A percentile compares a stretch with the other conserved stretches of the same genome.
phyloP scores from a whole-genome alignment of 2,888 invertebrate species.

The Rotaria socialis region DNA sequence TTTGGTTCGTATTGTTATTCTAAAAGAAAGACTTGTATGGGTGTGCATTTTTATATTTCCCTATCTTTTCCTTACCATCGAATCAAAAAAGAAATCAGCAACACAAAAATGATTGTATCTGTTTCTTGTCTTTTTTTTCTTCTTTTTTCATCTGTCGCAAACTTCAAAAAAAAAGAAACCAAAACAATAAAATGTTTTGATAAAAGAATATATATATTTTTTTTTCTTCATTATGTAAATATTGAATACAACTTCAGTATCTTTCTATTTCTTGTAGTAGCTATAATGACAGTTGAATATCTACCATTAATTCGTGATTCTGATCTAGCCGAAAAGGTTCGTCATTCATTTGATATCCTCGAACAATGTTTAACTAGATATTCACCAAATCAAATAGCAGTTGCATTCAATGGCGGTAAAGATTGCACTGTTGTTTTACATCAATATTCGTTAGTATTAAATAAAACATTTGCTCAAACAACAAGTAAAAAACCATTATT shows the following conservation, averaged over 20 bases:
- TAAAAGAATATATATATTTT: background rate
- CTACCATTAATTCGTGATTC: background rate
- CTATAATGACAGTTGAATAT: background rate
- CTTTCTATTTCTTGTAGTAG: slow-evolving; percentile 4
- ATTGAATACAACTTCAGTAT: background rate
- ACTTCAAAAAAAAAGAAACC: background rate
- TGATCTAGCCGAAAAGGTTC: background rate
- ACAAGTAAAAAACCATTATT: slow-evolving; percentile 26
- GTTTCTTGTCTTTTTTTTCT: background rate
- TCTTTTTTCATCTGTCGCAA: background rate
- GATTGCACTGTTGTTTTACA: slow-evolving; percentile 89
- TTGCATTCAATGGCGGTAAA: slow-evolving; percentile 96
- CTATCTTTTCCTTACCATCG: background rate
- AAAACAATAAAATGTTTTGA: slow-evolving; percentile 22
- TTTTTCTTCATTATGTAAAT: background rate
- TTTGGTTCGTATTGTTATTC: background rate
- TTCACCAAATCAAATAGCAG: slow-evolving; percentile 56
- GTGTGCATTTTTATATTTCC: background rate
- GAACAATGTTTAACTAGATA: slow-evolving; percentile 38
- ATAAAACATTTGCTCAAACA: background rate
- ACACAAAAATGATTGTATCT: background rate
- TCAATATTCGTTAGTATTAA: slow-evolving; percentile 64
- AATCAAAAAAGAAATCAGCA: slow-evolving; percentile 6
- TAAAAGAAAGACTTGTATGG: background rate
- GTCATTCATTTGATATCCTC: background rate